Evolutionary conservation across 1,140 invertebrate species (phyloP), one percentile per base, ranked within the genome.

Genomic region (Drosophila pruinosa): DNA sequence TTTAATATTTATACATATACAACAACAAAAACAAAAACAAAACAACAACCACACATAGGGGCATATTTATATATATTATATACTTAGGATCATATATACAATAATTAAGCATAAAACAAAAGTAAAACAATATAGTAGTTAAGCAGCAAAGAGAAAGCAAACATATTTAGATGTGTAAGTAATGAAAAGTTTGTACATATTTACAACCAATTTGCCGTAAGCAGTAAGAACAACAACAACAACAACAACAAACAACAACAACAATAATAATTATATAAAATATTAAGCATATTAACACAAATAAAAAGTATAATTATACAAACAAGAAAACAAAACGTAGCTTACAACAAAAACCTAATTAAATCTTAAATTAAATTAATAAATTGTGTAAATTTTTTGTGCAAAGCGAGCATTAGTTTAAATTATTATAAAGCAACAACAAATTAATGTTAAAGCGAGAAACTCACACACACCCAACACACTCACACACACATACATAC

Each of bases 1-100:
- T 78, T 86, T 86, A 86, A 81, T 86, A 86, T 86, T 86, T 86
- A 86, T 85, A 85, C 58, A 81, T 76, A 86, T 86, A 85, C 80
- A 80, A 74, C 15, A 61, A 52, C 19, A 56, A 69, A 54, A 57
- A 61, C 45, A 36, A 65, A 31, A 59, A 21, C 70, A 50, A 68
- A 41, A 54, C 19, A 68, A 28, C 57, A 69, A 53, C 72, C 80
- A 80, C 76, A 86, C 64, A 75, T 72, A 59, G 62, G 68, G 72
- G 72, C 73, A 73, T 76, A 76, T 73, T 76, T 73, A 69, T 76
- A 76, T 65, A 81, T 74, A 73, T 81, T 78, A 65, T 79, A 77
- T 64, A 72, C 79, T 80, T 77, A 79, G 72, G 72, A 65, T 56
- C 72, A 75, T 75, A 75, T 71, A 71, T 36, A 61, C 47, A 41